Evolutionary conservation across 2,797 vertebrate genomes (phyloP).

Genomic region (Cynodonichthys magdalenae): DNA sequence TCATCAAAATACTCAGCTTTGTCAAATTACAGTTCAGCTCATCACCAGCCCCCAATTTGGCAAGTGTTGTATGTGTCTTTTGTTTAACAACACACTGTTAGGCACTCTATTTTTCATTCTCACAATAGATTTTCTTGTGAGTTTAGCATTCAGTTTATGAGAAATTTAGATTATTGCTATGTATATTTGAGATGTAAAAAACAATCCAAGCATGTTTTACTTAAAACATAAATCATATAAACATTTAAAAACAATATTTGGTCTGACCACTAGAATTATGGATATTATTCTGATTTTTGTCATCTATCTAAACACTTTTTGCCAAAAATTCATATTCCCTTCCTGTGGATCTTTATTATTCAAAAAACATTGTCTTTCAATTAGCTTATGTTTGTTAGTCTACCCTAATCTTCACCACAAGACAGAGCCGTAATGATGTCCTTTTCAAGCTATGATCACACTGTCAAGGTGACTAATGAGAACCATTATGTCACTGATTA

Average conservation of each 20-base stretch:
- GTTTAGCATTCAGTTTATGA: not conserved
- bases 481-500: conserved; percentile 34
- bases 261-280: too few species aligned
- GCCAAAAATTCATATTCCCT: not conserved
- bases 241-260: too few species aligned
- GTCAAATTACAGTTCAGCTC: conserved; percentile 28
- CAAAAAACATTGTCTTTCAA: not conserved
- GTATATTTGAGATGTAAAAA: too few species aligned
- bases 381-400: not conserved
- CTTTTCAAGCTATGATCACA: conserved; percentile 24
- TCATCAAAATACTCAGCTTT: conserved; percentile 42
- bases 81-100: not conserved
- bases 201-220: not conserved
- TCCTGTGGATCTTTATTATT: not conserved
- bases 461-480: conserved; percentile 31
- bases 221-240: too few species aligned
- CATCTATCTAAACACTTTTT: not conserved
- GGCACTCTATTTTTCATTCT: not conserved
- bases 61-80: not conserved
- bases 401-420: conserved; percentile 6
- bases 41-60: conserved; percentile 23
- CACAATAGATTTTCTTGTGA: not conserved
- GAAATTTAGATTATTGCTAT: not conserved
- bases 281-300: too few species aligned
- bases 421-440: conserved; percentile 17